Conservation (phyloP, 2,888 invertebrate species). For the Lapara coniferarum region DNA sequence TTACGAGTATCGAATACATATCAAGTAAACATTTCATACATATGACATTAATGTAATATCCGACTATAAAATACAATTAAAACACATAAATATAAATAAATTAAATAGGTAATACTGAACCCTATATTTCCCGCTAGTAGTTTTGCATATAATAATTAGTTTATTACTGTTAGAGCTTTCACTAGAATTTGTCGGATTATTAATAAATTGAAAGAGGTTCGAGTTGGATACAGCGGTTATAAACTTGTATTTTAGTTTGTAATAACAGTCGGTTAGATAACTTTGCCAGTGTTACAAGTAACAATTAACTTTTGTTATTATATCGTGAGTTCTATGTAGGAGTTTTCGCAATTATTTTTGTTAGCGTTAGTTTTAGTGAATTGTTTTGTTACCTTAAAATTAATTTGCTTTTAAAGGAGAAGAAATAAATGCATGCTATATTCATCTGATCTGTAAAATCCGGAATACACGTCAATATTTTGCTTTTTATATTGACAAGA, state of each 20-base stretch:
- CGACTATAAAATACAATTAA: too few species aligned
- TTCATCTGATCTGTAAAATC: too few species aligned
- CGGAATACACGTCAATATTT: too few species aligned
- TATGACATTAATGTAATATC: too few species aligned
- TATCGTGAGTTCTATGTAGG: slow-evolving; percentile 1
- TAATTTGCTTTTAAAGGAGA: not conserved
- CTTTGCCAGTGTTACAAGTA: slow-evolving; percentile 2
- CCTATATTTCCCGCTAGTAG: too few species aligned
- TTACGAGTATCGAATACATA: too few species aligned
- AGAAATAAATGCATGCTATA: not conserved
- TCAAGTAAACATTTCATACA: too few species aligned
- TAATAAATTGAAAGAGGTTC: not conserved
- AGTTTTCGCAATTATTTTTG: not conserved
- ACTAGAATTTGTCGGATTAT: not conserved
- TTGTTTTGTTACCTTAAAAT: too few species aligned
- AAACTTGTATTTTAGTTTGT: not conserved
- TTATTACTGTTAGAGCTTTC: not conserved
- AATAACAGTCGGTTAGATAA: not conserved
- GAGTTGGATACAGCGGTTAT: not conserved
- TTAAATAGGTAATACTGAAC: too few species aligned
- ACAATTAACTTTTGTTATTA: not conserved
- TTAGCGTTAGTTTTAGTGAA: not conserved
- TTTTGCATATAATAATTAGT: too few species aligned
- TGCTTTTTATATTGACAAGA: too few species aligned
- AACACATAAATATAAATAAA: too few species aligned